Percentiles rank a stretch among this genome's conserved stretches.
These are phyloP conservation scores for Myzus persicae DNA, from an alignment of 1,140 invertebrate species.

Conservation along the genomic window DNA sequence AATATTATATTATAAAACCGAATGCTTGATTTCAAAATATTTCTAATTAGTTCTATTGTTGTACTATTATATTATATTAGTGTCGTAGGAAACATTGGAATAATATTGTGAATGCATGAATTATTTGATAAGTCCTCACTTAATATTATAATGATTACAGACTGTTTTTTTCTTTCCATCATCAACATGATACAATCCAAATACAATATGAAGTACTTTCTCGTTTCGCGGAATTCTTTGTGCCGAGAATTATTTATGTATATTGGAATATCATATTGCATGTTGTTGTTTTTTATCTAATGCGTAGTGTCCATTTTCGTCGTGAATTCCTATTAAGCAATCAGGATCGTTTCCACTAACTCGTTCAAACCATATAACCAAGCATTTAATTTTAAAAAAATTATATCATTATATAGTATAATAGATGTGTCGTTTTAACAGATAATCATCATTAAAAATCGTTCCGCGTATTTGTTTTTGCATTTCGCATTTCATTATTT, in stretches of 20 bases:
- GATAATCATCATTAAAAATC: background rate
- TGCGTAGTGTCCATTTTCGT: background rate
- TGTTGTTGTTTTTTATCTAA: conserved; percentile 10
- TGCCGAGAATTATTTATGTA: conserved; percentile 16
- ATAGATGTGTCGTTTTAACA: background rate
- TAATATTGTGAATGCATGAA: background rate
- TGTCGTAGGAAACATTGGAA: background rate
- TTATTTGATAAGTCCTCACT: background rate
- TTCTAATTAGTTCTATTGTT: background rate
- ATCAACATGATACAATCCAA: background rate
- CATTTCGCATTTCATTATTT: background rate
- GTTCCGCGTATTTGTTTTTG: background rate
- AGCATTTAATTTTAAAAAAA: background rate
- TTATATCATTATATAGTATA: background rate
- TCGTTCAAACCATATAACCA: background rate
- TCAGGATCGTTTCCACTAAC: conserved; percentile 32
- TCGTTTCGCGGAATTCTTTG: background rate
- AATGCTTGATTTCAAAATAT: conserved; percentile 1
- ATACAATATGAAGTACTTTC: background rate
- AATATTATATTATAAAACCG: background rate
- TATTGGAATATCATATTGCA: conserved; percentile 23
- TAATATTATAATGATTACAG: background rate
- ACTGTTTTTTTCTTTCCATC: background rate
- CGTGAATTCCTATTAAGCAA: conserved; percentile 30
- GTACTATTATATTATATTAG: background rate